Evolutionary conservation across 1,140 invertebrate genomes (phyloP).

Genomic region (Papilio helenus): DNA sequence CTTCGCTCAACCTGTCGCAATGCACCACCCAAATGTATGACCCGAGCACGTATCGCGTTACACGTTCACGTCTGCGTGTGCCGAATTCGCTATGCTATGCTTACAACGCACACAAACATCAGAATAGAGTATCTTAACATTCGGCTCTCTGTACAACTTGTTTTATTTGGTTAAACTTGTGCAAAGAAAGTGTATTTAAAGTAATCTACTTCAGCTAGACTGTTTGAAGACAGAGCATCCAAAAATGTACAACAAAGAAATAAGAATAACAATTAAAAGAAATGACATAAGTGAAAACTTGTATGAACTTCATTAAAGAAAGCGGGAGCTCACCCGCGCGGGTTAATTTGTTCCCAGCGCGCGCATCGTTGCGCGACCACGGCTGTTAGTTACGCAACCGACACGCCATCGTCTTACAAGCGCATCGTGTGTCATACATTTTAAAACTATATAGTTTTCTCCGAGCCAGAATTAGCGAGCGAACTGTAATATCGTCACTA

Average conservation of each 20-base stretch:
- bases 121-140: slow-evolving; percentile 19
- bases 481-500: slow-evolving; percentile 10
- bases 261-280: background rate
- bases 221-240: background rate
- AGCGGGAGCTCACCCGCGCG: slow-evolving; percentile 1
- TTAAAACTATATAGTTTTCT: slow-evolving; percentile 16
- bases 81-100: slow-evolving; percentile 56
- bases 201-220: background rate
- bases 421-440: slow-evolving; percentile 33
- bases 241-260: background rate
- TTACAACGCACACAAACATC: slow-evolving; percentile 42
- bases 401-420: slow-evolving; percentile 45
- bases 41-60: slow-evolving; percentile 80
- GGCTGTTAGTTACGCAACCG: slow-evolving; percentile 61
- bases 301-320: background rate
- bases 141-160: background rate
- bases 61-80: slow-evolving; percentile 60
- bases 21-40: slow-evolving; percentile 79
- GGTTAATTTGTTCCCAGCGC: slow-evolving; percentile 43
- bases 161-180: background rate
- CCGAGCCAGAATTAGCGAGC: slow-evolving; percentile 3
- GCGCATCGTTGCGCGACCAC: slow-evolving; percentile 13
- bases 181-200: background rate
- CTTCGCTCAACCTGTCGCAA: slow-evolving; percentile 80
- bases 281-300: background rate